phyloP scores from a whole-genome alignment of 2,797 vertebrate genomes.

The Bradypodion ventrale region DNA sequence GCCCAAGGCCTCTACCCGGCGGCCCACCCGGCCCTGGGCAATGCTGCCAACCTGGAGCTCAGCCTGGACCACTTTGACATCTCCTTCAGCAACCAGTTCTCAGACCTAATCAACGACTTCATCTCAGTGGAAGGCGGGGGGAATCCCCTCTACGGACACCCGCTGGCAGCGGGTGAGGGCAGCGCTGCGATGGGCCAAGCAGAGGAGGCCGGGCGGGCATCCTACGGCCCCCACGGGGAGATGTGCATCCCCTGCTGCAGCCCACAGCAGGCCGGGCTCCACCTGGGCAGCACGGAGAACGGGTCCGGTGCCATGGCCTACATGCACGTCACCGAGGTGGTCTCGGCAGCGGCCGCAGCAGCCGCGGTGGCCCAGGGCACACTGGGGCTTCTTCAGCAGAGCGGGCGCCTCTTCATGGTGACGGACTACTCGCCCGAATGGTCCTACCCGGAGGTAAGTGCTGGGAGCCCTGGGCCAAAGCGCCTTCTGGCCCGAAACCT shows the following conservation, averaged over 20 bases:
- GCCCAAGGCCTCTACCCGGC: slow-evolving; percentile 95
- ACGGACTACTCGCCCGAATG: slow-evolving; percentile 99
- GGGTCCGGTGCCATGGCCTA: slow-evolving; percentile 89
- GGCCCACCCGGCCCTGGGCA: slow-evolving; percentile 85
- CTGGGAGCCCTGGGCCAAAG: too few species aligned
- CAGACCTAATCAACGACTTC: slow-evolving; percentile 98
- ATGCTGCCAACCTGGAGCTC: slow-evolving; percentile 92
- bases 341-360: slow-evolving; percentile 91
- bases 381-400: slow-evolving; percentile 95
- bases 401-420: slow-evolving; percentile 96
- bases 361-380: slow-evolving; percentile 90
- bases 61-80: slow-evolving; percentile 99
- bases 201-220: slow-evolving; percentile 82
- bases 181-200: slow-evolving; percentile 81
- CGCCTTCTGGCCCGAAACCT: too few species aligned
- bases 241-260: slow-evolving; percentile 97
- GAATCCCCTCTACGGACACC: slow-evolving; percentile 90
- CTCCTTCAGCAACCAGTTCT: slow-evolving; percentile 99
- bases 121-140: slow-evolving; percentile 94
- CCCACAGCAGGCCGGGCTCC: slow-evolving; percentile 85
- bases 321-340: slow-evolving; percentile 97
- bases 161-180: slow-evolving; percentile 84
- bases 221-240: slow-evolving; percentile 90
- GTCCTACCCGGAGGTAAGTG: slow-evolving; percentile 97
- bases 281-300: slow-evolving; percentile 77